Evolutionary conservation across 2,888 invertebrate species (phyloP), one percentile per base, ranked within the genome.

Genomic region (Patella ulyssiponensis): DNA sequence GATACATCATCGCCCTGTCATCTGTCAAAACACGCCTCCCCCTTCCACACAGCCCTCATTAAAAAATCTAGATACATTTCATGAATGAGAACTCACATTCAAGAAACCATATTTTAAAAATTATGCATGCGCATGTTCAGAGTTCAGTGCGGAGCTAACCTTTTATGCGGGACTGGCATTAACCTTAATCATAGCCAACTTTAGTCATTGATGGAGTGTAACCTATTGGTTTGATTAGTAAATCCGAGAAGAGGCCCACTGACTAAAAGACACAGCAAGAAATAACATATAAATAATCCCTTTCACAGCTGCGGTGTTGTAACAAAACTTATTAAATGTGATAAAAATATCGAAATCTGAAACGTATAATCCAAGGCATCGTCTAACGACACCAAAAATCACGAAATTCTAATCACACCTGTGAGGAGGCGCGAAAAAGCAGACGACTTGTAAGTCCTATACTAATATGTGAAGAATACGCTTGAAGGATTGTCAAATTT

Each of bases 71-170:
- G 64, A 64, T 64, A 64, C 64, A 64, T 64, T 64, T 64, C 64
- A 64, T 64, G 64, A 64, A 23, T 64, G 20, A 64, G 23, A 64
- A 23, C 64, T 14, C 64, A 4, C 64, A 64, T 23, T 23, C 23
- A 64, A 64, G 20, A 64, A 23, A 23, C 64, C 20, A 64, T 64
- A 64, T 64, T 64, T 9, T 23, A 23, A 14, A 64, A 64, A 64
- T 64, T 64, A 64, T 64, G 64, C 64, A 64, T 64, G 64, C 64
- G 64, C 64, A 64, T 64, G 64, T 64, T 23, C 23, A 20, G 20
- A 64, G 64, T 64, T 64, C 64, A 64, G 64, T 3, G 64, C 20
- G 23, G 23, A 23, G 23, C 64, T 64, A 23, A 64, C 64, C 64
- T 23, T 64, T 64, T 64, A 14, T 64, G 64, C 64, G 64, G 64